A percentile compares a stretch with the other conserved stretches of the same genome.
Evolutionary conservation across 2,113 vertebrate species (phyloP).

Genomic region (Prochilodus magdalenae): DNA sequence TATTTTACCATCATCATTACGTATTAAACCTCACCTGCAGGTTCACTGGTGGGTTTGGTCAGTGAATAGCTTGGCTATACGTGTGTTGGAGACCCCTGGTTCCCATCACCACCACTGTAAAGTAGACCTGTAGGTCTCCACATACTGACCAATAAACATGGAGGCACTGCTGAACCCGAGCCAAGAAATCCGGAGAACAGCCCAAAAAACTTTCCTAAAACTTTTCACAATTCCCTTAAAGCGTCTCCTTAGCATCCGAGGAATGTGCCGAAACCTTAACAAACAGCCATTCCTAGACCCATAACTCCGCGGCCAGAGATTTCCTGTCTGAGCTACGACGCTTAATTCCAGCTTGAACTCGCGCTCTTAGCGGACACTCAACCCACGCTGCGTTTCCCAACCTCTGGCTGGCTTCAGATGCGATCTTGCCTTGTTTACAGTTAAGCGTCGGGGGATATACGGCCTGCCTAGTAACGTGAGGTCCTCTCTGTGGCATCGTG

Average conservation of each 20-base stretch:
- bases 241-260: background rate
- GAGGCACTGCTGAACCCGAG: background rate
- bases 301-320: background rate
- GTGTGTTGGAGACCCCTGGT: no score
- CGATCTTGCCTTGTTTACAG: background rate
- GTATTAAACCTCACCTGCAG: no score
- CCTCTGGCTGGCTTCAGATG: background rate
- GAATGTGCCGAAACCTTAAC: constrained; percentile 6
- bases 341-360: background rate
- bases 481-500: background rate
- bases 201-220: background rate
- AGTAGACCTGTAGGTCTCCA: no score
- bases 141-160: no score
- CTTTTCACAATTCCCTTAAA: background rate
- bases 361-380: background rate
- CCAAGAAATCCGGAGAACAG: background rate
- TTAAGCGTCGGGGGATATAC: no score
- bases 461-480: no score
- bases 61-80: no score
- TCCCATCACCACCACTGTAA: no score
- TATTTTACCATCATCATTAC: no score
- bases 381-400: background rate
- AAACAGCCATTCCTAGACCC: constrained; percentile 15
- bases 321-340: background rate
- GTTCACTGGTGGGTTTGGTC: no score